Evolutionary conservation across 2,888 invertebrate species (phyloP).

Genomic region (Rosalia funebris): DNA sequence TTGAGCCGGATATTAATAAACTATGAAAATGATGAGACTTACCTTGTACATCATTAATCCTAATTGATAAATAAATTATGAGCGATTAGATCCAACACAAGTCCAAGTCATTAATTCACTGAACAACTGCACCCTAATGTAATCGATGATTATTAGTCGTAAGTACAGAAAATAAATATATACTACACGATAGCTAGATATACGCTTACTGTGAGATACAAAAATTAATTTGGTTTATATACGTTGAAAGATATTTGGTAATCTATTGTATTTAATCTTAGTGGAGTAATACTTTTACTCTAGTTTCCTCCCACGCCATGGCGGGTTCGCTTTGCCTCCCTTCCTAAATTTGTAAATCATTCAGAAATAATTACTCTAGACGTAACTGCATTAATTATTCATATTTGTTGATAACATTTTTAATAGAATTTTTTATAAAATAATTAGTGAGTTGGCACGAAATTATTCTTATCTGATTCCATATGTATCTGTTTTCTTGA

Average conservation of each 20-base stretch:
- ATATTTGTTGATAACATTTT: not conserved
- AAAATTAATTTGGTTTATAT: constrained; percentile 62
- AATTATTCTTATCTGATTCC: not conserved
- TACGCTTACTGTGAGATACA: constrained; percentile 31
- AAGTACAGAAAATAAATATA: not conserved
- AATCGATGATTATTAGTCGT: constrained; percentile 3
- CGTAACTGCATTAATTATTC: not conserved
- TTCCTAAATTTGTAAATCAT: constrained; percentile 32
- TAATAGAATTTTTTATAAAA: not conserved
- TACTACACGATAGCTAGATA: constrained; percentile 42
- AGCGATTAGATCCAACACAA: not conserved
- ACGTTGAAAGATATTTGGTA: constrained; percentile 58
- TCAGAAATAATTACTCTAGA: constrained; percentile 5
- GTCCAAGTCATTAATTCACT: constrained; percentile 4
- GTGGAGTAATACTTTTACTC: constrained; percentile 61
- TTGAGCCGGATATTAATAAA: too few species aligned
- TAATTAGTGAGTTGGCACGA: not conserved
- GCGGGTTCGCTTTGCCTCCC: constrained; percentile 36
- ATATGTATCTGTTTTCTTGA: not conserved
- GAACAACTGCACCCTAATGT: constrained; percentile 1
- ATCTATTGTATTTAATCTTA: constrained; percentile 61
- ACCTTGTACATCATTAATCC: not conserved
- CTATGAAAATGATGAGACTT: too few species aligned
- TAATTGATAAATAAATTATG: too few species aligned
- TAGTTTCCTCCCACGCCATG: constrained; percentile 57